phyloP scores from a whole-genome alignment of 1,140 invertebrate genomes.

The Trachymyrmex septentrionalis region DNA sequence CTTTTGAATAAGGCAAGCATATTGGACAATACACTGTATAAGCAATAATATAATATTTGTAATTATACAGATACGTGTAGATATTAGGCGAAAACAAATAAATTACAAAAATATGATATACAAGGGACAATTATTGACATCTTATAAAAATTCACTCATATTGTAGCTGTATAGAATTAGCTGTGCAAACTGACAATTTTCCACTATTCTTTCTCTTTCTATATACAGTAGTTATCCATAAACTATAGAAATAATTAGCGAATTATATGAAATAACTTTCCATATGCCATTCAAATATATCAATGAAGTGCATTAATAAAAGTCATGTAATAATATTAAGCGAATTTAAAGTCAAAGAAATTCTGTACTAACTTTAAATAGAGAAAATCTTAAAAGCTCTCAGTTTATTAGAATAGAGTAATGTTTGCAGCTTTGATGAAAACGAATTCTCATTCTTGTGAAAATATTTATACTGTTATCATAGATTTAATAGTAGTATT shows the following conservation, averaged over 20 bases:
- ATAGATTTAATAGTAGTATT: neutral
- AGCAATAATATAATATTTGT: conserved; percentile 32
- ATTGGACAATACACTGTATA: conserved; percentile 51
- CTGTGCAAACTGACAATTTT: conserved; percentile 7
- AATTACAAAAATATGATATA: conserved; percentile 20
- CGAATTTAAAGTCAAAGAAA: conserved; percentile 40
- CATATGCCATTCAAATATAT: neutral
- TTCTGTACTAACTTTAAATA: neutral
- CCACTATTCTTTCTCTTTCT: neutral
- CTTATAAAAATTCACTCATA: conserved; percentile 22
- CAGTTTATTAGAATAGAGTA: neutral
- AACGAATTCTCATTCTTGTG: neutral
- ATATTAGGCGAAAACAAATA: conserved; percentile 33
- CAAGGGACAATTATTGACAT: conserved; percentile 14
- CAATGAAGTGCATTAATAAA: conserved; percentile 46
- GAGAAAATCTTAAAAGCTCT: conserved; percentile 6
- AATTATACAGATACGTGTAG: conserved; percentile 5
- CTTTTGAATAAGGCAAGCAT: conserved; percentile 63
- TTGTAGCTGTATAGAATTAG: conserved; percentile 15
- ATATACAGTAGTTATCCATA: neutral
- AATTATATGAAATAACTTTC: conserved; percentile 1
- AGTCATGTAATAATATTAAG: conserved; percentile 17
- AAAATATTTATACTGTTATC: conserved; percentile 25
- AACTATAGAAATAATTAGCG: conserved; percentile 18
- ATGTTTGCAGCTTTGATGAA: conserved; percentile 10